Evolutionary conservation across 2,797 vertebrate genomes (phyloP), one percentile per base, ranked within the genome.

Genomic region (Columba guinea): DNA sequence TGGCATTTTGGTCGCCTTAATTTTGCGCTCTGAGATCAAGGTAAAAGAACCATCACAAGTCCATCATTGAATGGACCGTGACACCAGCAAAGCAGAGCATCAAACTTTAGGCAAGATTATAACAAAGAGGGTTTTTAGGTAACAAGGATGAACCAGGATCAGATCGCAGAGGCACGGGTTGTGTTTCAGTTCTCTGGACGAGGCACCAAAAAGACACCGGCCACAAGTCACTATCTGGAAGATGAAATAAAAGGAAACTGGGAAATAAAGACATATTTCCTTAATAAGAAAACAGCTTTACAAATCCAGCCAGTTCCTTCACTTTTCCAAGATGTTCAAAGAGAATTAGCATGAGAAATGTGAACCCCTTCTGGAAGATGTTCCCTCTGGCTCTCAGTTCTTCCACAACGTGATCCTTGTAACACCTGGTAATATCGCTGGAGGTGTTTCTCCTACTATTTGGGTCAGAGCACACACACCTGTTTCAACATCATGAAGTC

Each of bases 391-490:
- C 80, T 79, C 83, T 55, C 55, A 30, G 0, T 13, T 60, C 46
- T 48, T 71, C 65, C 74, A 65, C 51, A 34, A 4, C 0, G 2
- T 69, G 65, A 91, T 84, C 77, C 46, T 35, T 59, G 62, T 27
- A 84, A 73, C 87, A 73, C 35, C 79, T 84, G 95, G 68, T 3
- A 55, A 44, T 22, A 21, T 13, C 39, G 52, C 63, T 79, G 63
- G 32, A 83, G 48, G 82, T 5, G 55, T 67, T 95, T 79, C 93
- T 91, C 56, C 85, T 73, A 55, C 51, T 75, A 39, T 90, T 32
- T 88, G 88, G 88, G 90, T 91, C 93, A 94, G 62, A 69, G 73
- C 83, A 86, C 93, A 78, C 48, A 68, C 35, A 26, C n/a, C 69
- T 93, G 35, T 65, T 92, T 52, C 77, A 63, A 37, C 23, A 89